A percentile compares a stretch with the other conserved stretches of the same genome.
phyloP scores from a whole-genome alignment of 2,113 vertebrate genomes.

The Mus musculus region GRCm39 chr19:18105001-18105500 shows the following conservation, averaged over 20 bases:
- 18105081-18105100: background rate
- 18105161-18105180: too few relatives aligned
- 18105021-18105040: background rate
- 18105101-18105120: background rate
- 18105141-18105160: too few relatives aligned
- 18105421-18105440: background rate
- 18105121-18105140: background rate
- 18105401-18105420: background rate
- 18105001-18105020: background rate
- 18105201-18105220: background rate
- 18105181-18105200: background rate
- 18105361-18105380: background rate
- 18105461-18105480: background rate
- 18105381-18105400: background rate
- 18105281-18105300: background rate
- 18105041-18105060: background rate
- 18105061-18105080: background rate
- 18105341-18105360: background rate
- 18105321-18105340: background rate
- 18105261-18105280: background rate
- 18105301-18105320: background rate
- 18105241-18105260: background rate
- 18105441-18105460: conserved; percentile 14
- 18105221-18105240: background rate
- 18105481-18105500: conserved; percentile 53